A percentile compares a stretch with the other conserved stretches of the same genome.
These are phyloP conservation scores for Gallirallus australis DNA, from an alignment of 2,797 vertebrate species.

Conservation along the genomic window DNA sequence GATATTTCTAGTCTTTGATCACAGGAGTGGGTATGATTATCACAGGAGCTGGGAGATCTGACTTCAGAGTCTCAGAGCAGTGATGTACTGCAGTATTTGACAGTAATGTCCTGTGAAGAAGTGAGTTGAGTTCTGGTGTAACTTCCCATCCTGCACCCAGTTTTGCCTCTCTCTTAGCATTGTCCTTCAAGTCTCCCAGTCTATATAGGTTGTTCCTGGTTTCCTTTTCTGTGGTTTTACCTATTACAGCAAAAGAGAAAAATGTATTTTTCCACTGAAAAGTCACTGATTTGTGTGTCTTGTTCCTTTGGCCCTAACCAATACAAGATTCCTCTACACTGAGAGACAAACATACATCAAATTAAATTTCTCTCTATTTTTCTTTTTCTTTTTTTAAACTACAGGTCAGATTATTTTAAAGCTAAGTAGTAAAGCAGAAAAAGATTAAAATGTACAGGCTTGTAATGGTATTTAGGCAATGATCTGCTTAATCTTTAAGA, in stretches of 20 bases:
- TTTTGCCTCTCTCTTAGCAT: not conserved
- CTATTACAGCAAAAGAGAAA: not conserved
- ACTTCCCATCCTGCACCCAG: not conserved
- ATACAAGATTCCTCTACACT: not conserved
- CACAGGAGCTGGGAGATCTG: no score
- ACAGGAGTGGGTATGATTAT: not conserved
- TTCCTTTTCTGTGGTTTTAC: not conserved
- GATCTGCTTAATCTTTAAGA: not conserved
- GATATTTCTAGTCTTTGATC: not conserved
- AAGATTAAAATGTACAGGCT: not conserved
- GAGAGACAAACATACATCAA: not conserved
- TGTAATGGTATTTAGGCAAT: not conserved
- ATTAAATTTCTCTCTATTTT: not conserved
- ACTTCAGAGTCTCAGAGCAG: not conserved
- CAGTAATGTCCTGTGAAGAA: not conserved
- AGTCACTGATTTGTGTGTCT: not conserved
- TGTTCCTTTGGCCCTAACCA: not conserved
- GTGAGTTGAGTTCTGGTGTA: not conserved
- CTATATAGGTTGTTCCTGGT: not conserved
- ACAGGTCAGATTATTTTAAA: not conserved
- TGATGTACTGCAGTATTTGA: not conserved
- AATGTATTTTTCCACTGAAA: conserved; percentile 3
- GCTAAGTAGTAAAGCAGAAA: not conserved
- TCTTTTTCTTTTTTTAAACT: not conserved
- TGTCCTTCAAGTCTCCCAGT: not conserved